phyloP scores from a whole-genome alignment of 2,888 invertebrate species.

The Drosophila nigritarsus region DNA sequence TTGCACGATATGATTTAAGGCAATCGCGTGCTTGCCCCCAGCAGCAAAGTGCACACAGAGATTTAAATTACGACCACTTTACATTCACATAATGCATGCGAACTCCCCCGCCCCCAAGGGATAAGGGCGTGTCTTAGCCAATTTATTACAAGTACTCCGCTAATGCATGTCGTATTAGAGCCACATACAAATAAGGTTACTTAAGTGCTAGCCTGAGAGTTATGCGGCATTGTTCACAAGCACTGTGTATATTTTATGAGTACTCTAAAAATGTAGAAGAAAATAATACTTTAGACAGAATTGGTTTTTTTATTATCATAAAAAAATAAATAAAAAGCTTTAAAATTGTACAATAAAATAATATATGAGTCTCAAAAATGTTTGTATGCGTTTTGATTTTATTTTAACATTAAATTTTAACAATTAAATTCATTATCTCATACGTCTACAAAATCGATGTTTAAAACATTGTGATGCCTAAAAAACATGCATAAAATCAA shows the following conservation, averaged over 20 bases:
- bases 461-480: background rate
- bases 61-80: constrained; percentile 21
- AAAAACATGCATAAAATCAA: background rate
- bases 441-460: background rate
- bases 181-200: background rate
- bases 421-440: background rate
- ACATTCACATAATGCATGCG: background rate
- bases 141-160: constrained; percentile 32
- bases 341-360: background rate
- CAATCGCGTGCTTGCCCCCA: constrained; percentile 13
- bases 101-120: background rate
- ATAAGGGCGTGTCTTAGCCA: background rate
- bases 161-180: constrained; percentile 25
- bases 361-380: background rate
- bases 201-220: constrained; percentile 4
- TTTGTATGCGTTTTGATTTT: background rate
- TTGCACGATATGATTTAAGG: constrained; percentile 41
- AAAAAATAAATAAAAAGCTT: background rate
- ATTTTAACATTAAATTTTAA: background rate
- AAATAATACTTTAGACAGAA: background rate
- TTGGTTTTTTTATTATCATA: background rate
- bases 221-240: constrained; percentile 7
- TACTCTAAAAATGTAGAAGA: background rate
- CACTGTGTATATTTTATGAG: background rate
- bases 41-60: constrained; percentile 8